These are phyloP conservation scores for Atractosteus spatula DNA, from an alignment of 2,113 vertebrate genomes.

Conservation along the genomic window DNA sequence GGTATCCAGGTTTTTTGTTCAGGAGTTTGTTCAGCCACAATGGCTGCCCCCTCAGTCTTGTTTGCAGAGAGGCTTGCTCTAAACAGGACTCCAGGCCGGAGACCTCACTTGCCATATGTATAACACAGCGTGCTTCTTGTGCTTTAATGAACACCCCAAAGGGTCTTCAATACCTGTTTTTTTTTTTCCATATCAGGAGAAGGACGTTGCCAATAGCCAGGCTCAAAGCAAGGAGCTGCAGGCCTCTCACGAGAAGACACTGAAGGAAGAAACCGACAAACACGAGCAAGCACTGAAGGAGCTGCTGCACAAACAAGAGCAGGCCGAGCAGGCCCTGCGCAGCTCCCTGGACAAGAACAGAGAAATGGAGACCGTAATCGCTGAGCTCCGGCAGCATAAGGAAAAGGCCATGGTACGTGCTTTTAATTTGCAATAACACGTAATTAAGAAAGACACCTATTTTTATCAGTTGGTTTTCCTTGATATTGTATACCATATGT, in stretches of 20 bases:
- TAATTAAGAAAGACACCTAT: not conserved
- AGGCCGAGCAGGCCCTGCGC: constrained; percentile 62
- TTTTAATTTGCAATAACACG: not conserved
- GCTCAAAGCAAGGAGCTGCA: constrained; percentile 68
- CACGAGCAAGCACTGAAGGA: constrained; percentile 58
- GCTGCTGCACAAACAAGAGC: constrained; percentile 56
- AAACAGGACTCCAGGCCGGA: too few relatives aligned
- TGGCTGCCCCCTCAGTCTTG: too few relatives aligned
- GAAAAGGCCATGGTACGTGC: constrained; percentile 74
- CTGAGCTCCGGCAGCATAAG: constrained; percentile 72
- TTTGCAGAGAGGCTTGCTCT: too few relatives aligned
- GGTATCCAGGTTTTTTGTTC: too few relatives aligned
- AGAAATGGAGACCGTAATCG: constrained; percentile 64
- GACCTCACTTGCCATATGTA: too few relatives aligned
- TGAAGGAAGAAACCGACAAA: constrained; percentile 56
- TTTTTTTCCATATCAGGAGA: constrained; percentile 47
- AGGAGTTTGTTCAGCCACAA: too few relatives aligned
- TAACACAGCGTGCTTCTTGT: too few relatives aligned
- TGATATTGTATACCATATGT: too few relatives aligned
- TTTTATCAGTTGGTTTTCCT: too few relatives aligned
- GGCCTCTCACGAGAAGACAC: constrained; percentile 63
- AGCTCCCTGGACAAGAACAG: constrained; percentile 53
- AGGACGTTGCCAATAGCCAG: constrained; percentile 52
- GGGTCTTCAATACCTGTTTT: not conserved
- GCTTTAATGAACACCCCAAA: not conserved